Conservation (phyloP, 2,888 invertebrate genomes). For the Drosophila lutescens region DNA sequence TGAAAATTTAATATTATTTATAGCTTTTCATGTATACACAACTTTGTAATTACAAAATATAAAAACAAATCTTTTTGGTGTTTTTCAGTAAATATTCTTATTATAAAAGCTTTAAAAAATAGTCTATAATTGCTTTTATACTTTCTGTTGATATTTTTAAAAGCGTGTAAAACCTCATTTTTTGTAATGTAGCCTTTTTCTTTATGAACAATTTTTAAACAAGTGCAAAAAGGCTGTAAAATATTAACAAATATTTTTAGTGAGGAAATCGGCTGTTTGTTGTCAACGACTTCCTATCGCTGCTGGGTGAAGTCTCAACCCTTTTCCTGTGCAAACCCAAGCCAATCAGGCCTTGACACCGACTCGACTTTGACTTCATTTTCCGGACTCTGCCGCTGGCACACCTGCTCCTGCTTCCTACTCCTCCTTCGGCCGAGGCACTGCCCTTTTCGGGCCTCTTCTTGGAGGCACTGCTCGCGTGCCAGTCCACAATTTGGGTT, state of each 20-base stretch:
- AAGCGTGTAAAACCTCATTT: no score
- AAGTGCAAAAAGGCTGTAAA: no score
- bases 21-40: no score
- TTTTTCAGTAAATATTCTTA: no score
- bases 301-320: slow-evolving; percentile 37
- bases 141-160: no score
- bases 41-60: no score
- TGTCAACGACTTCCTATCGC: slow-evolving; percentile 54
- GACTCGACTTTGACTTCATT: slow-evolving; percentile 68
- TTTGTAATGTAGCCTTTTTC: neutral
- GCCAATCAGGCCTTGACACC: slow-evolving; percentile 61
- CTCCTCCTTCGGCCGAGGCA: slow-evolving; percentile 6
- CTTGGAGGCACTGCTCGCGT: slow-evolving; percentile 69
- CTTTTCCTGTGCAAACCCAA: slow-evolving; percentile 3
- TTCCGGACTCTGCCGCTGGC: slow-evolving; percentile 15
- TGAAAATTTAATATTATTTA: neutral
- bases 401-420: slow-evolving; percentile 35
- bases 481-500: slow-evolving; percentile 81
- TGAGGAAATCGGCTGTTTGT: slow-evolving; percentile 63
- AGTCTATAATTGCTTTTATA: no score
- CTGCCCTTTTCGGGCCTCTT: slow-evolving; percentile 13
- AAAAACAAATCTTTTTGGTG: no score
- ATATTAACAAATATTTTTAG: slow-evolving; percentile 9
- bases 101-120: no score
- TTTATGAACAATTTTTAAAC: neutral